Percentiles rank a stretch among this genome's conserved stretches.
Evolutionary conservation across 2,113 vertebrate genomes (phyloP).

Genomic region (Platysteira castanea): DNA sequence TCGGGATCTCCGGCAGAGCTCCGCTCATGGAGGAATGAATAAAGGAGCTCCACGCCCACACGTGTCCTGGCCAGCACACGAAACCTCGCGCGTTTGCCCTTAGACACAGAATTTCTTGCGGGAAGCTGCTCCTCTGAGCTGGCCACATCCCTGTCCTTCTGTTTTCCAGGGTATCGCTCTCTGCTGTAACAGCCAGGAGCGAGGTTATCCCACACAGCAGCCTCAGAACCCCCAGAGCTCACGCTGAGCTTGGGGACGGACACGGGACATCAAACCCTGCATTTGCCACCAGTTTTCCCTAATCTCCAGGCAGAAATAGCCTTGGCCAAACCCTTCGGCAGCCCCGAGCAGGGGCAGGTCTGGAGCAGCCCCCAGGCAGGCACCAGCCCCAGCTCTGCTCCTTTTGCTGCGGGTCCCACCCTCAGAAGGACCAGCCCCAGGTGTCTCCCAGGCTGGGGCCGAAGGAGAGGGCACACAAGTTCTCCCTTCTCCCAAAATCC

Average conservation of each 20-base stretch:
- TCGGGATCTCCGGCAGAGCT: background rate
- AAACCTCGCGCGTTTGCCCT: background rate
- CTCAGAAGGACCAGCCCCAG: background rate
- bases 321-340: background rate
- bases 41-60: background rate
- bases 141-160: background rate
- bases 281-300: background rate
- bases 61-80: rapidly evolving
- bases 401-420: background rate
- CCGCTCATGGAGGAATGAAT: background rate
- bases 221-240: background rate
- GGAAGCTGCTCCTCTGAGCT: background rate
- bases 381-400: background rate
- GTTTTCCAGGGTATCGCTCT: background rate
- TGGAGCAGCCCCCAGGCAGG: background rate
- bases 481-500: background rate
- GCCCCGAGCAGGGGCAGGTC: background rate
- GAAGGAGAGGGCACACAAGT: background rate
- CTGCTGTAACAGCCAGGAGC: background rate
- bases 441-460: too few species aligned
- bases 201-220: background rate
- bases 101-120: background rate
- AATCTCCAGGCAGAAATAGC: background rate
- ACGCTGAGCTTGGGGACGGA: rapidly evolving
- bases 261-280: background rate